Conservation (phyloP, 1,140 invertebrate species). For the Eriocheir sinensis region DNA sequence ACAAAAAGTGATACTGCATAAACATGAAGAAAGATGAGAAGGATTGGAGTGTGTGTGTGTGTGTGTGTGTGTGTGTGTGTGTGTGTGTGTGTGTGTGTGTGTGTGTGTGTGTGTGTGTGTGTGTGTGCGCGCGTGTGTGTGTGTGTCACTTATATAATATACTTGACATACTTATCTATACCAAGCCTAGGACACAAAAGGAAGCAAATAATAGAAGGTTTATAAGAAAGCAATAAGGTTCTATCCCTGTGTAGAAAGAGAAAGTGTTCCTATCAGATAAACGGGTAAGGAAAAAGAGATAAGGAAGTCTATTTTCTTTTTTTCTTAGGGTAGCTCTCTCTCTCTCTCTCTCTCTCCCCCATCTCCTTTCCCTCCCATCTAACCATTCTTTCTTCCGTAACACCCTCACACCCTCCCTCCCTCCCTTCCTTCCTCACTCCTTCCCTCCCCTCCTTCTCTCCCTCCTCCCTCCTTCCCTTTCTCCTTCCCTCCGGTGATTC, state of each 20-base stretch:
- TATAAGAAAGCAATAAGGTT: not conserved
- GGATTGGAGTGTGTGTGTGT: not conserved
- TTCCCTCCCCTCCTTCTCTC: not conserved
- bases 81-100: not conserved
- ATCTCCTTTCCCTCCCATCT: too few species aligned
- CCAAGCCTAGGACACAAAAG: not conserved
- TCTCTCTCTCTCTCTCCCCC: too few species aligned
- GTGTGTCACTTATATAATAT: not conserved
- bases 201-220: not conserved
- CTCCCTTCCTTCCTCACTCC: too few species aligned
- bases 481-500: too few species aligned
- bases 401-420: too few species aligned
- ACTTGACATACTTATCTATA: not conserved
- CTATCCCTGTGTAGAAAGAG: not conserved
- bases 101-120: not conserved
- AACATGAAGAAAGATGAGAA: not conserved
- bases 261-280: too few species aligned
- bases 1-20: not conserved
- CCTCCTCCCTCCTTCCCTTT: not conserved
- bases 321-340: too few species aligned
- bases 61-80: constrained; percentile 24
- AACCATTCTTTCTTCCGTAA: too few species aligned
- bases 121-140: not conserved
- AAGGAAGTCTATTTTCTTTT: too few species aligned
- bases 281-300: too few species aligned